Conservation (phyloP, 2,888 invertebrate species). For the Drosophila limbata region DNA sequence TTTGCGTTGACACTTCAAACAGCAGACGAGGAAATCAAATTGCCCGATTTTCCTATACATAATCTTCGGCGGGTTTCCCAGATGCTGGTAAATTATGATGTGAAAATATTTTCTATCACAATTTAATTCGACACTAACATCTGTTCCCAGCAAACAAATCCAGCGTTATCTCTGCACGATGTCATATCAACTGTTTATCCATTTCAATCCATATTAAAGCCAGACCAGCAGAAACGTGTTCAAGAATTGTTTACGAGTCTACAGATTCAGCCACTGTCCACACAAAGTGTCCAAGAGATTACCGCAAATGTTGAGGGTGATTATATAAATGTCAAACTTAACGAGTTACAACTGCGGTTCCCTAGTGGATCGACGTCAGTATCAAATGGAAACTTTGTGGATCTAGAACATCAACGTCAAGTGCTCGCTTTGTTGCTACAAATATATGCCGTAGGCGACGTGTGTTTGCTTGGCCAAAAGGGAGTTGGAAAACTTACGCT, state of each 20-base stretch:
- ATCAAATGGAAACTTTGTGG: slow-evolving; percentile 86
- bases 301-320: slow-evolving; percentile 12
- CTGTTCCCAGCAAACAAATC: slow-evolving; percentile 89
- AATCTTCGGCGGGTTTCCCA: slow-evolving; percentile 89
- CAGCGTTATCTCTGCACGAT: slow-evolving; percentile 88
- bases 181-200: slow-evolving; percentile 93
- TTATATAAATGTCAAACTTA: slow-evolving; percentile 64
- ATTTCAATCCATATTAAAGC: slow-evolving; percentile 91
- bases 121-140: not conserved
- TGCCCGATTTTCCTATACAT: slow-evolving; percentile 97
- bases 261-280: slow-evolving; percentile 82
- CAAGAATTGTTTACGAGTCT: slow-evolving; percentile 90
- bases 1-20: slow-evolving; percentile 92
- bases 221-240: slow-evolving; percentile 91
- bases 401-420: slow-evolving; percentile 92
- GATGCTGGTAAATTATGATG: slow-evolving; percentile 76
- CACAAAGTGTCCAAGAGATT: slow-evolving; percentile 62
- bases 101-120: not conserved
- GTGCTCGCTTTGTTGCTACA: slow-evolving; percentile 91
- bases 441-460: slow-evolving; percentile 92
- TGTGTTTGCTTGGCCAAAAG: slow-evolving; percentile 94
- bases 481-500: slow-evolving; percentile 97
- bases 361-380: slow-evolving; percentile 76
- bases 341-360: slow-evolving; percentile 85
- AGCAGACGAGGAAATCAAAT: slow-evolving; percentile 88